These are phyloP conservation scores for Apteryx owenii DNA, from an alignment of 2,113 vertebrate species.

Conservation along the genomic window DNA sequence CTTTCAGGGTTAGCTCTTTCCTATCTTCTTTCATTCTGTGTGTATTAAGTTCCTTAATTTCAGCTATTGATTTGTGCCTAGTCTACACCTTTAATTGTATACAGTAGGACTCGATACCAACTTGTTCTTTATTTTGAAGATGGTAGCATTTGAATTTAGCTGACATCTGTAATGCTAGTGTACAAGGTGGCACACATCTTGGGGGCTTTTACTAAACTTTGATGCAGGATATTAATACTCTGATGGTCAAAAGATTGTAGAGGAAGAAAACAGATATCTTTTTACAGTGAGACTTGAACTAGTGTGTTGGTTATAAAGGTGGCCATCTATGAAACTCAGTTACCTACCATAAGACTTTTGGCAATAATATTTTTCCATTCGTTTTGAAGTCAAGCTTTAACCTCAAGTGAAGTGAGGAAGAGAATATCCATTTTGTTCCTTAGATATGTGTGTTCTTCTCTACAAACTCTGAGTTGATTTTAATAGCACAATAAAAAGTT, in stretches of 20 bases:
- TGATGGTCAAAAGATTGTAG: not conserved
- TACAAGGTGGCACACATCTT: not conserved
- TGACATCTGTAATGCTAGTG: not conserved
- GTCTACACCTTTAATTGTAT: not conserved
- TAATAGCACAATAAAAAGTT: not conserved
- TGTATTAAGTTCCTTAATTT: not conserved
- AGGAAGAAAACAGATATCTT: not conserved
- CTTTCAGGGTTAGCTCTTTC: not conserved
- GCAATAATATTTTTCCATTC: not conserved
- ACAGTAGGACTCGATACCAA: not conserved
- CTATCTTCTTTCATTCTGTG: not conserved
- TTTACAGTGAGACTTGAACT: not conserved
- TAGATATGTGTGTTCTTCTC: not conserved
- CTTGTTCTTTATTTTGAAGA: rapidly evolving
- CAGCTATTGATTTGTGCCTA: not conserved
- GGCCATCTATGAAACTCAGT: not conserved
- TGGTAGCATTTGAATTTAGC: not conserved
- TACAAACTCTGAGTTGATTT: not conserved
- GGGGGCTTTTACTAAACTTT: not conserved
- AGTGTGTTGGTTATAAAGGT: not conserved
- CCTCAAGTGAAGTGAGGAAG: not conserved
- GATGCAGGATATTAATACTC: not conserved
- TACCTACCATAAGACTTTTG: not conserved
- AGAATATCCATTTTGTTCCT: not conserved
- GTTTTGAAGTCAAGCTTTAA: not conserved